phyloP scores from a whole-genome alignment of 2,888 invertebrate species.

The Dolomedes plantarius region DNA sequence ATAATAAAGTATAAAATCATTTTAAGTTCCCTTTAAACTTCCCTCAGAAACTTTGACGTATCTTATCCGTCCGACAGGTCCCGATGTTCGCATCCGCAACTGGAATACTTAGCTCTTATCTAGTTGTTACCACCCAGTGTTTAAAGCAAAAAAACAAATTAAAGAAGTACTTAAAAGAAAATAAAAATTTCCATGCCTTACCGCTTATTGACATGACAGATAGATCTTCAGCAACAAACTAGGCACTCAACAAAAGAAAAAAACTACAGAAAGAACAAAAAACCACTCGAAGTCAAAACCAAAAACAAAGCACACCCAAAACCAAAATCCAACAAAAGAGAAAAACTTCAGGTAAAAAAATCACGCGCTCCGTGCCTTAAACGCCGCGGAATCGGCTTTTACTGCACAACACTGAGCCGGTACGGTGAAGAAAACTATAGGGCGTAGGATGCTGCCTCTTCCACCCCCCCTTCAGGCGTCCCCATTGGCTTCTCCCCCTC shows the following conservation, averaged over 20 bases:
- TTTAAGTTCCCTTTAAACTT: no score
- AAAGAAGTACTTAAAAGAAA: conserved; percentile 1
- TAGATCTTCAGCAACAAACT: neutral
- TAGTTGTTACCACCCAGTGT: no score
- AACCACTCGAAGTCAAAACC: conserved; percentile 22
- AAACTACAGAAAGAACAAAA: conserved; percentile 19
- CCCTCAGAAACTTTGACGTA: no score
- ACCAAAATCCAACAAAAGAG: conserved; percentile 41
- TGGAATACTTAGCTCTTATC: no score
- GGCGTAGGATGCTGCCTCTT: conserved; percentile 31
- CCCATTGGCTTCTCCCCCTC: conserved; percentile 1
- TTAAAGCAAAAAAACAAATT: no score
- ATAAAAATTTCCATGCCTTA: conserved; percentile 12
- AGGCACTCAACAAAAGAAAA: conserved; percentile 20
- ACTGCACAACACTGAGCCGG: conserved; percentile 37
- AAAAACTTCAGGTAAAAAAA: conserved; percentile 32
- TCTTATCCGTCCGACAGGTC: no score
- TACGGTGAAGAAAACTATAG: conserved; percentile 54
- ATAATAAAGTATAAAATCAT: no score
- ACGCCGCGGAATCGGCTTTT: conserved; percentile 39
- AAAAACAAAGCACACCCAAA: conserved; percentile 27
- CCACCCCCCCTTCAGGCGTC: conserved; percentile 8
- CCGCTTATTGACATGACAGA: conserved; percentile 18
- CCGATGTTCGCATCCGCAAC: no score
- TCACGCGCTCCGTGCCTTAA: conserved; percentile 26